Evolutionary conservation across 2,888 invertebrate genomes (phyloP).

Genomic region (Cheilosia scutellata): DNA sequence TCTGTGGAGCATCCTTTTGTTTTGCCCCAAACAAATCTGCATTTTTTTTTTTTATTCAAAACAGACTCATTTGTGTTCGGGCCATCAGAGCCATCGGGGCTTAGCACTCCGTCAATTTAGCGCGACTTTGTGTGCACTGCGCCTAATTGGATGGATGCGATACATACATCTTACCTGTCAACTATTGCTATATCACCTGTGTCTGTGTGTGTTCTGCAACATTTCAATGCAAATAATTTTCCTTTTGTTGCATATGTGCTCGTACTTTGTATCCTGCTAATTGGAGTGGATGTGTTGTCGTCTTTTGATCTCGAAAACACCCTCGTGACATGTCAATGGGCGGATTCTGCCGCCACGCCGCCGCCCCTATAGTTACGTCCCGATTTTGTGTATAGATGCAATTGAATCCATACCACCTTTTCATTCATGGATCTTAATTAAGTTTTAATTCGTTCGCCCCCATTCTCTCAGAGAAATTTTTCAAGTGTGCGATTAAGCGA

Average conservation of each 20-base stretch:
- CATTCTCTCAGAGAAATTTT: neutral
- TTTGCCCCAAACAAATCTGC: constrained; percentile 2
- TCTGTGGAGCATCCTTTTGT: neutral
- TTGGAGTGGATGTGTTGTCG: constrained; percentile 70
- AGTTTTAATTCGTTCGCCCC: constrained; percentile 33
- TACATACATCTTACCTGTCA: neutral
- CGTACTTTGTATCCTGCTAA: constrained; percentile 59
- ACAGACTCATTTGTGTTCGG: constrained; percentile 42
- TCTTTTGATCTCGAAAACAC: constrained; percentile 63
- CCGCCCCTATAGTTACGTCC: constrained; percentile 39
- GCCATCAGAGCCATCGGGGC: constrained; percentile 55
- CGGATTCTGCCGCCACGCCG: constrained; percentile 1
- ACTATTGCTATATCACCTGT: neutral
- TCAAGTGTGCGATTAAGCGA: constrained; percentile 39
- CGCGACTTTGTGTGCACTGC: constrained; percentile 32
- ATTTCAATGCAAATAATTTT: constrained; percentile 20
- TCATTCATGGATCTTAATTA: constrained; percentile 36
- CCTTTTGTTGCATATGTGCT: constrained; percentile 35
- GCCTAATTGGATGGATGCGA: constrained; percentile 58
- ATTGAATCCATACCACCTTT: constrained; percentile 21
- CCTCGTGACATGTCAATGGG: constrained; percentile 64
- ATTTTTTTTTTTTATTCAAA: constrained; percentile 31
- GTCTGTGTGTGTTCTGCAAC: neutral
- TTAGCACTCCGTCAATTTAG: constrained; percentile 24
- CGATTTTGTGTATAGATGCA: constrained; percentile 32